These are phyloP conservation scores for Hetaerina americana DNA, from an alignment of 1,140 invertebrate species.

Conservation along the genomic window DNA sequence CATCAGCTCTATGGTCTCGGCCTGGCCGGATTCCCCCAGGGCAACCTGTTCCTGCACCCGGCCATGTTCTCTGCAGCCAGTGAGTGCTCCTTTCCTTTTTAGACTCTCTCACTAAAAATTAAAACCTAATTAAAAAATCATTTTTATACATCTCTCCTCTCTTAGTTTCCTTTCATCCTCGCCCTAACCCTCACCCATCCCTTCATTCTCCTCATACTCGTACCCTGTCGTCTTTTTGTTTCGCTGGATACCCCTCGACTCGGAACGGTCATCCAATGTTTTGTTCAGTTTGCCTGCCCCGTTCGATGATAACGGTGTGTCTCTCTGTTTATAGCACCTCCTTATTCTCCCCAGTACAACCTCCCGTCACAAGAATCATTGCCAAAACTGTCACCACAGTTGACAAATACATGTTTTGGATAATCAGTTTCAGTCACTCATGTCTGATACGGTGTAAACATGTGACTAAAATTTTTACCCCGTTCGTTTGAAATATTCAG, in stretches of 20 bases:
- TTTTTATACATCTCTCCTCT: background rate
- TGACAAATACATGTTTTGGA: too few relatives aligned
- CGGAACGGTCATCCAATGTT: background rate
- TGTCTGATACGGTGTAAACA: too few relatives aligned
- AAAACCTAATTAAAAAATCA: background rate
- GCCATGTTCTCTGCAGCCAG: slow-evolving; percentile 21
- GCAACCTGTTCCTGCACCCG: slow-evolving; percentile 22
- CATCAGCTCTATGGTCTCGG: slow-evolving; percentile 33
- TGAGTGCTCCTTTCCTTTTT: slow-evolving; percentile 15
- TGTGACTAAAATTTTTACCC: too few relatives aligned
- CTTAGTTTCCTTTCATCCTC: background rate
- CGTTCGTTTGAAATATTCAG: background rate
- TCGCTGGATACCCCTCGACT: background rate
- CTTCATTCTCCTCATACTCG: background rate
- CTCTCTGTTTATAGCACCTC: background rate
- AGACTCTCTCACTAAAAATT: background rate
- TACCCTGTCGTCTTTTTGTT: too few relatives aligned
- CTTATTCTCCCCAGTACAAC: background rate
- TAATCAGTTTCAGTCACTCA: too few relatives aligned
- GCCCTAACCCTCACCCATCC: background rate
- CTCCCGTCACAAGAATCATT: too few relatives aligned
- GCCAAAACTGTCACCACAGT: too few relatives aligned
- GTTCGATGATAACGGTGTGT: background rate
- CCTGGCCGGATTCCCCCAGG: slow-evolving; percentile 20
- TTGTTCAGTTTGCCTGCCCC: background rate